Conservation (phyloP, 1,140 invertebrate genomes). For the Penaeus japonicus region DNA sequence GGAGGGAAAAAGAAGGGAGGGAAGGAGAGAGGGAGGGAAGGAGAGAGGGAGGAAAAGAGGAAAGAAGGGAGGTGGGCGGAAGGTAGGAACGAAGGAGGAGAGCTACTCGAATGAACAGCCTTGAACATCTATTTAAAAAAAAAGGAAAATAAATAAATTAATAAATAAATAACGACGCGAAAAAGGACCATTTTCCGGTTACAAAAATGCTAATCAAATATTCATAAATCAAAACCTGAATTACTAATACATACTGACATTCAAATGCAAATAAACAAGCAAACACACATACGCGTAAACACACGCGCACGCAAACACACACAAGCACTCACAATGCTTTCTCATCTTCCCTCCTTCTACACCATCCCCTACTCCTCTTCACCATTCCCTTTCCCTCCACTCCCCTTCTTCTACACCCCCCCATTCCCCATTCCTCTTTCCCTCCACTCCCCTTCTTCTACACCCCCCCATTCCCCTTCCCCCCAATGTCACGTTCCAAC, state of each 20-base stretch:
- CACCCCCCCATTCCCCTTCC: not conserved
- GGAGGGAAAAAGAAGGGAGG: not conserved
- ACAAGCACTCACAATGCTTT: too few relatives aligned
- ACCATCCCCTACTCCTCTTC: not conserved
- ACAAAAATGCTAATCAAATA: too few relatives aligned
- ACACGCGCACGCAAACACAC: too few relatives aligned
- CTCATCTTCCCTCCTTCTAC: too few relatives aligned
- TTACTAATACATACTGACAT: too few relatives aligned
- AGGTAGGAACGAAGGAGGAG: not conserved
- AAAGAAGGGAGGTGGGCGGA: not conserved
- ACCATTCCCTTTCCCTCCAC: not conserved
- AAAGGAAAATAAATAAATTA: not conserved
- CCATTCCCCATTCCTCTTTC: not conserved
- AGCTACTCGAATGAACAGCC: not conserved
- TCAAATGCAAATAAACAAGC: too few relatives aligned
- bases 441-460: not conserved
- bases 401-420: not conserved
- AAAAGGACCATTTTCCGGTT: too few relatives aligned
- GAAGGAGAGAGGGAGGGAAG: not conserved
- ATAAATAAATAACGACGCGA: too few relatives aligned
- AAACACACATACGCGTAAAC: too few relatives aligned
- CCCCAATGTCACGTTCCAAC: slow-evolving; percentile 27
- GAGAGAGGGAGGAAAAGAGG: not conserved
- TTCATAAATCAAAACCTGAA: too few relatives aligned
- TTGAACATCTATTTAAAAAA: not conserved